A percentile compares a stretch with the other conserved stretches of the same genome.
phyloP scores from a whole-genome alignment of 2,113 vertebrate species.

The Lipotes vexillifer region DNA sequence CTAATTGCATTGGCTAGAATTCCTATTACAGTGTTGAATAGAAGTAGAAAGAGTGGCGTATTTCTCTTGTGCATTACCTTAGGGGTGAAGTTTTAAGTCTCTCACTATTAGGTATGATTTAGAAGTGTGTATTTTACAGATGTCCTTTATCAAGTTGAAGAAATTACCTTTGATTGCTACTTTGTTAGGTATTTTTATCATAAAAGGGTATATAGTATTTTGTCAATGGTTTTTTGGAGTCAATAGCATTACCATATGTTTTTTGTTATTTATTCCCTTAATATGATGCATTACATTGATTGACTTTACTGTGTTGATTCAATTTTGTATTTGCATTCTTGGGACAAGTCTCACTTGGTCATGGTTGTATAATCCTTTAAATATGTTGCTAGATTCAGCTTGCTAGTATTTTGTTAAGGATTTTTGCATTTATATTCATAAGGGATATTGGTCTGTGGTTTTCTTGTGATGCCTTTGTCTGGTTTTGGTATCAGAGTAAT shows the following conservation, averaged over 20 bases:
- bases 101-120: neutral
- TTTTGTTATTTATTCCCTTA: conserved; percentile 12
- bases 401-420: neutral
- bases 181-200: neutral
- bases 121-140: neutral
- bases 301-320: conserved; percentile 26
- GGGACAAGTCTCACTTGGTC: conserved; percentile 8
- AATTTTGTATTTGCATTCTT: conserved; percentile 41
- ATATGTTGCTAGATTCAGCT: conserved; percentile 29
- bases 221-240: neutral
- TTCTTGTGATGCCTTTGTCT: neutral
- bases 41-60: neutral
- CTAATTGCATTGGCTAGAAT: neutral
- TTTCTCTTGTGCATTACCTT: neutral
- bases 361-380: conserved; percentile 4
- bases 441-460: neutral
- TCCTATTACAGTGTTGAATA: neutral
- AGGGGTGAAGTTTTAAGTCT: neutral
- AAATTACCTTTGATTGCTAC: neutral
- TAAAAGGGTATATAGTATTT: neutral
- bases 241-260: neutral
- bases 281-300: conserved; percentile 8
- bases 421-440: conserved; percentile 15
- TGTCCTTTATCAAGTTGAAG: neutral
- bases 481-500: neutral